A percentile compares a stretch with the other conserved stretches of the same genome.
Evolutionary conservation across 2,113 vertebrate species (phyloP).

Genomic region (Trichechus manatus): DNA sequence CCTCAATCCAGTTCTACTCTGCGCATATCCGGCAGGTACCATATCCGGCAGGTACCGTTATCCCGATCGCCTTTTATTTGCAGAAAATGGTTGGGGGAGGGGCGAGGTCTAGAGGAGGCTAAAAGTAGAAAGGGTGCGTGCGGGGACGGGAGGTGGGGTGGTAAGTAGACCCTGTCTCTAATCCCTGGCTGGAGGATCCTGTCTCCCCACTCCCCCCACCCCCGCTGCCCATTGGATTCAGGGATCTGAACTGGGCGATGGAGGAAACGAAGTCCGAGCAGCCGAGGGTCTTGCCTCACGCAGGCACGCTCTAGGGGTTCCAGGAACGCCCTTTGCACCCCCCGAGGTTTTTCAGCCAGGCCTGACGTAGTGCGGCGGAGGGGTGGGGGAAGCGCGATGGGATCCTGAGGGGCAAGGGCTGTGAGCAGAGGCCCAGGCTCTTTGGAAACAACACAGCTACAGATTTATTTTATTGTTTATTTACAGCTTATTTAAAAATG

Average conservation of each 20-base stretch:
- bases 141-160: too few relatives aligned
- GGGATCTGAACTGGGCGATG: neutral
- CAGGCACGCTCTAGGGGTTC: neutral
- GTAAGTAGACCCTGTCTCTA: neutral
- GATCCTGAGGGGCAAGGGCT: neutral
- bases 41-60: neutral
- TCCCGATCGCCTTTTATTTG: neutral
- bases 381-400: neutral
- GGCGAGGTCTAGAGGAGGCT: neutral
- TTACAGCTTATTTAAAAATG: neutral
- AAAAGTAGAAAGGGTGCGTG: neutral
- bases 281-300: neutral
- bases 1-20: neutral
- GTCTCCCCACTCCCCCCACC: neutral
- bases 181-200: neutral
- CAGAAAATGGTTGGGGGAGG: neutral
- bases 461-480: neutral
- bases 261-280: neutral
- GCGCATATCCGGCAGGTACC: neutral
- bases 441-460: neutral
- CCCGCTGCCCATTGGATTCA: neutral
- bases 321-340: fast-evolving
- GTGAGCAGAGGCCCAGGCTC: neutral
- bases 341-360: too few relatives aligned
- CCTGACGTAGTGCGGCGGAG: neutral